Conservation (phyloP, 1,140 invertebrate genomes). For the Oncopodura yosiiana region DNA sequence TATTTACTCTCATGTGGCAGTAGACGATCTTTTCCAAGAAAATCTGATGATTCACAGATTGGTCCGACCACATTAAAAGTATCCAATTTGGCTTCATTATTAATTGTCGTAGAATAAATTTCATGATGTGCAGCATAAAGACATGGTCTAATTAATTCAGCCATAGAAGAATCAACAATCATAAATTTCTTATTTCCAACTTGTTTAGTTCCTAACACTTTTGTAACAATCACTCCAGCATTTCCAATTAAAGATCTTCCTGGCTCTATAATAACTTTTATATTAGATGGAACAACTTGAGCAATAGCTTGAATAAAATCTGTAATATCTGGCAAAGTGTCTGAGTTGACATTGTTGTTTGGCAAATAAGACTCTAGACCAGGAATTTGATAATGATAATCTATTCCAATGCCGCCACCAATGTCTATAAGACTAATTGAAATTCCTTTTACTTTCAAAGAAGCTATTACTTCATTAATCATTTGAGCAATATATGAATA, state of each 20-base stretch:
- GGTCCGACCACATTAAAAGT: conserved; percentile 44
- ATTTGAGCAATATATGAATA: conserved; percentile 36
- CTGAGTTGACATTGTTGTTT: conserved; percentile 19
- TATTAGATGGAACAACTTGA: conserved; percentile 27
- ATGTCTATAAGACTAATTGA: conserved; percentile 37
- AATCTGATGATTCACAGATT: conserved; percentile 44
- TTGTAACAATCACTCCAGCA: conserved; percentile 40
- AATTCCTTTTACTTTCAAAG: conserved; percentile 33
- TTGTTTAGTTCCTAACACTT: conserved; percentile 37
- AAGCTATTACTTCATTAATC: conserved; percentile 17
- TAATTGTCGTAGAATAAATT: conserved; percentile 34
- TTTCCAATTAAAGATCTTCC: conserved; percentile 41
- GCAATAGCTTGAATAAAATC: conserved; percentile 22
- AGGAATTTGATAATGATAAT: conserved; percentile 34
- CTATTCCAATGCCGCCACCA: conserved; percentile 42
- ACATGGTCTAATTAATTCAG: conserved; percentile 41
- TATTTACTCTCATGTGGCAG: conserved; percentile 37
- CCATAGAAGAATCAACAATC: conserved; percentile 38
- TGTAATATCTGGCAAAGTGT: conserved; percentile 31
- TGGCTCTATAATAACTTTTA: conserved; percentile 41
- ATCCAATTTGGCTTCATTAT: conserved; percentile 15
- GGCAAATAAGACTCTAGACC: conserved; percentile 23
- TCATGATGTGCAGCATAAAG: conserved; percentile 42
- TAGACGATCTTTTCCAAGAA: conserved; percentile 40
- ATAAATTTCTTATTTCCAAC: conserved; percentile 28